Base-by-base conservation (phyloP, 2,888 invertebrate genomes). In the Amitus sp. region DNA sequence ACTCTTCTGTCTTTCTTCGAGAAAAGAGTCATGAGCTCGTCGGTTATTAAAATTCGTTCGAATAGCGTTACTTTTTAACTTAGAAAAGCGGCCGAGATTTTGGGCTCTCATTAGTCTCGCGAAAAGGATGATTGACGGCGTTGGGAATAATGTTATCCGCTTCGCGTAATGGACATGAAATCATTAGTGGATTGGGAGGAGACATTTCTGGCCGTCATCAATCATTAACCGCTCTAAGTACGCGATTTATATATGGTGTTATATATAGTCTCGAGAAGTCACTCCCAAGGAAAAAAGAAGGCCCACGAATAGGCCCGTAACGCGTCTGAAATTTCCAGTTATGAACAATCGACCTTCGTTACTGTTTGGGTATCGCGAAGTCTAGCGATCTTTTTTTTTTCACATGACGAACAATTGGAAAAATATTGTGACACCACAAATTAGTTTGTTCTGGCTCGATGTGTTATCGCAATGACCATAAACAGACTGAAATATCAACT, bases 161-260 rank as follows among this genome's bases (percentile, higher is more conserved):
- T 71, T 78, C 74, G 72, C 73, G 69, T 69, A 71, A 61, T 66
- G 71, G 75, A 58, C 52, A 55, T 45, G 54, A 27, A 46, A 55
- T 78, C 79, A 79, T 79, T 79, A 78, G 74, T 70, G 69, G 74
- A 73, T 74, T 71, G 71, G 71, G 73, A 72, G 69, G 58, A 69
- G 67, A 66, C 69, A 70, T 73, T 71, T 66, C 71, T 68, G 56
- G 48, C n/a, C 69, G 69, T 77, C 79, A 79, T 80, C 79, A 79
- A 80, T 81, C 81, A 78, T 77, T 74, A 65, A 46, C 45, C 62
- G 67, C 49, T 64, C 62, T 62, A 62, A 66, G 68, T 65, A 70
- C 70, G 70, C 72, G 69, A 73, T 73, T 77, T 72, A 77, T 71
- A 62, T 54, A 73, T 74, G 69, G 70, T 66, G 73, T 77, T 72